Percentiles rank a stretch among this genome's conserved stretches.
These are phyloP conservation scores for Embidobia sp. DNA, from an alignment of 2,888 invertebrate genomes.

Conservation along the genomic window DNA sequence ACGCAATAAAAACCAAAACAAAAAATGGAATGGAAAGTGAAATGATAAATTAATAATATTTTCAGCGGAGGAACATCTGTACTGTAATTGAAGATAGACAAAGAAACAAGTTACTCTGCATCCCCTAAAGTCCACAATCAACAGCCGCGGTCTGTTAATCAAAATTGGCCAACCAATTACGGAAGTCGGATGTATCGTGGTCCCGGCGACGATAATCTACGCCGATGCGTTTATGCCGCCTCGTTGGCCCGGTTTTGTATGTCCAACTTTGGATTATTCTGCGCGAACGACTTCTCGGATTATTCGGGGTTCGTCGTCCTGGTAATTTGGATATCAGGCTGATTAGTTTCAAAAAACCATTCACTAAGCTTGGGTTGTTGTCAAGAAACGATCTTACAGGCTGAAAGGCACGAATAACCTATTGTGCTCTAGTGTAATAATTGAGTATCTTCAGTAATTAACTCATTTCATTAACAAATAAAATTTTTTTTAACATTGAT, in stretches of 20 bases:
- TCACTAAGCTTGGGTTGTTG: no score
- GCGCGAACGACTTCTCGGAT: constrained; percentile 9
- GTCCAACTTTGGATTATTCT: constrained; percentile 22
- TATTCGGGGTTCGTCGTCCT: background rate
- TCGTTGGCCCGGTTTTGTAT: constrained; percentile 21
- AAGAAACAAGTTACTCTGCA: background rate
- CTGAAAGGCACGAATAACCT: no score
- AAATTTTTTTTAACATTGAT: no score
- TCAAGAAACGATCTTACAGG: no score
- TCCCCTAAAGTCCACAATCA: constrained; percentile 15
- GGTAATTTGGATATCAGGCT: background rate
- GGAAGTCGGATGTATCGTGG: background rate
- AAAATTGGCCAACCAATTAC: constrained; percentile 33
- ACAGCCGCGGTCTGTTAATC: constrained; percentile 24
- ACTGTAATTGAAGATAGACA: no score
- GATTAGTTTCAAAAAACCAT: no score
- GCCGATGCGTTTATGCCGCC: constrained; percentile 25
- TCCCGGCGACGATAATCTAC: constrained; percentile 15
- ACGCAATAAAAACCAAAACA: no score
- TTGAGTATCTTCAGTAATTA: no score
- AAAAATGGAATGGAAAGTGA: no score
- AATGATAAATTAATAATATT: no score
- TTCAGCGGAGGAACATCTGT: background rate
- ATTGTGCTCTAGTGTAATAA: no score
- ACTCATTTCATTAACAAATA: no score